Percentiles rank a stretch among this genome's conserved stretches.
Evolutionary conservation across 2,113 vertebrate species (phyloP).

Genomic region (Menidia beryllina): DNA sequence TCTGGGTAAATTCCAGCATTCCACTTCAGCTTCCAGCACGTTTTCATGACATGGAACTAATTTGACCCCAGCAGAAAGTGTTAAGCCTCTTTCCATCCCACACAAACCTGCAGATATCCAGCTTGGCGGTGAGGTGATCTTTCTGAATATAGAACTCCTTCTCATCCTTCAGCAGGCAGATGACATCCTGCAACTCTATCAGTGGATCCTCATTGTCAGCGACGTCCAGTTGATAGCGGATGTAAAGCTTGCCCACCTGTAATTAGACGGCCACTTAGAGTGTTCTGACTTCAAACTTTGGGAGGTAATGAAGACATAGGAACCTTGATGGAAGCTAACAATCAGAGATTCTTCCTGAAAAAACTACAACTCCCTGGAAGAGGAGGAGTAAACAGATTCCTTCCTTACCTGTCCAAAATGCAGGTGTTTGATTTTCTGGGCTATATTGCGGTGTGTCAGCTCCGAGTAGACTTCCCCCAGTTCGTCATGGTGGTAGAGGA

Average conservation of each 20-base stretch:
- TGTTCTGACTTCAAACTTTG: neutral
- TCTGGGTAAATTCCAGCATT: no score
- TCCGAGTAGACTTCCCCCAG: conserved; percentile 67
- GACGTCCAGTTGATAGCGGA: conserved; percentile 75
- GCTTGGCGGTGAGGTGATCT: conserved; percentile 71
- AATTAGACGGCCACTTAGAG: neutral
- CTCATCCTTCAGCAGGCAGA: conserved; percentile 80
- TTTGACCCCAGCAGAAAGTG: neutral
- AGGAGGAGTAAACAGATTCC: neutral
- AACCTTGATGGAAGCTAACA: neutral
- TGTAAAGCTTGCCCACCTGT: conserved; percentile 84
- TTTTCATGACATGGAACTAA: neutral
- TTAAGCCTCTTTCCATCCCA: neutral
- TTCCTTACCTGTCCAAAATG: conserved; percentile 75
- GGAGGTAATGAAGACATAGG: no score
- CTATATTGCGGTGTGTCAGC: conserved; percentile 68
- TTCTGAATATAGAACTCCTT: conserved; percentile 84
- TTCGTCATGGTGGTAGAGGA: conserved; percentile 77
- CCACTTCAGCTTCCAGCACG: neutral
- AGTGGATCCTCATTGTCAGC: conserved; percentile 26
- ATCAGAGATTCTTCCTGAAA: no score
- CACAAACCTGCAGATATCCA: conserved; percentile 83
- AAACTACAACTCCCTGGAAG: no score
- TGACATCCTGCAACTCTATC: conserved; percentile 74
- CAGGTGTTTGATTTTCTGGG: conserved; percentile 67